Percentiles rank a stretch among this genome's conserved stretches.
phyloP scores from a whole-genome alignment of 2,797 vertebrate genomes.

The Psittacula echo region DNA sequence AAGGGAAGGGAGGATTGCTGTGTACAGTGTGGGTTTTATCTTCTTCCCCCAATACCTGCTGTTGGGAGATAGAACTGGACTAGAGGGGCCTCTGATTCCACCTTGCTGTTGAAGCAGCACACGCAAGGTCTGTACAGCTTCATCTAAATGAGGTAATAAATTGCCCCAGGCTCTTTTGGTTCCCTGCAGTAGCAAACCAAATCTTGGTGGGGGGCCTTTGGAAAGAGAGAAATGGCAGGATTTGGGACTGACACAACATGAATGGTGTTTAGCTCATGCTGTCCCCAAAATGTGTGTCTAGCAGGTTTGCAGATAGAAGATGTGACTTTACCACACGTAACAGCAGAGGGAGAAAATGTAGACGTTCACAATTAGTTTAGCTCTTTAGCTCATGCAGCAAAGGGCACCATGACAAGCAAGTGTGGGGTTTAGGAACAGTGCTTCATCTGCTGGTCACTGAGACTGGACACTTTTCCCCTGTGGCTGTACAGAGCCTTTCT shows the following conservation, averaged over 20 bases:
- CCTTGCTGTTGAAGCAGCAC: neutral
- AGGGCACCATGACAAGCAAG: neutral
- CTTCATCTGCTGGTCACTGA: neutral
- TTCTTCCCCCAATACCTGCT: neutral
- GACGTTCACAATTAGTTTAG: neutral
- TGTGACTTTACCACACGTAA: neutral
- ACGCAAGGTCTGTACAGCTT: rapidly evolving
- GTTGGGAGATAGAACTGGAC: neutral
- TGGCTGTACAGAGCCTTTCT: neutral
- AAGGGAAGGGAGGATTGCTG: neutral
- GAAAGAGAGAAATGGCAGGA: neutral
- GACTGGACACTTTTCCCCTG: neutral
- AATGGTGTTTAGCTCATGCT: neutral
- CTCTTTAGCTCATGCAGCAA: neutral
- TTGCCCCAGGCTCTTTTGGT: neutral
- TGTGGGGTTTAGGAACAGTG: neutral
- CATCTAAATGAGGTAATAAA: neutral
- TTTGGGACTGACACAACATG: rapidly evolving
- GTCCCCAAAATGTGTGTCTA: neutral
- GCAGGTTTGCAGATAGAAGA: neutral
- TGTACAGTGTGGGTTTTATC: neutral
- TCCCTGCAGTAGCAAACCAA: neutral
- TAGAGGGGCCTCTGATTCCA: neutral
- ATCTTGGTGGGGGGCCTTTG: neutral
- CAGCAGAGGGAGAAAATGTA: neutral